Conservation (phyloP, 2,113 vertebrate species). For the Myotis lucifugus region DNA sequence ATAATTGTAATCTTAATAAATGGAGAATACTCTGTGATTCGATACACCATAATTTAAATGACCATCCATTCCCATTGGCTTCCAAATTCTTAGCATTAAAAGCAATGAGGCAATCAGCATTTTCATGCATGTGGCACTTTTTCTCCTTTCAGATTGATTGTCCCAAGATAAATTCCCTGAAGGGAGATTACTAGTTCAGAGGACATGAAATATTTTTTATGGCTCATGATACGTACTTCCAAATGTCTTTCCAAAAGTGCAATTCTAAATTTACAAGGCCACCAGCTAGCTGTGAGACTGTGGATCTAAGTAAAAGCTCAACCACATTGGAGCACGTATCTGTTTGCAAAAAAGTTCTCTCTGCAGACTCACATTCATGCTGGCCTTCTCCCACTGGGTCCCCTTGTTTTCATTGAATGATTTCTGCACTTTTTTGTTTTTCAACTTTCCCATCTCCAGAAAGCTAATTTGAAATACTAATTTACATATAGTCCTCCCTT, state of each 20-base stretch:
- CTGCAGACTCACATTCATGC: not conserved
- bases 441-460: not conserved
- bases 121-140: not conserved
- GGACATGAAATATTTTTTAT: not conserved
- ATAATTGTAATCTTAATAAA: not conserved
- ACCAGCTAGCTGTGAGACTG: not conserved
- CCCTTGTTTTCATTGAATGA: not conserved
- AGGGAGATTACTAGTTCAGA: conserved; percentile 44
- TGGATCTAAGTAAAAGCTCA: not conserved
- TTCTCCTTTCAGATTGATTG: not conserved
- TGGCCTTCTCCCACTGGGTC: not conserved
- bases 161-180: conserved; percentile 44
- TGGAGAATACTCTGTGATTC: not conserved
- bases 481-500: not conserved
- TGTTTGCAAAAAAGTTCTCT: not conserved
- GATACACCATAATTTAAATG: not conserved
- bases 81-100: not conserved
- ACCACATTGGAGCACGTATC: not conserved
- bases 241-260: conserved; percentile 47
- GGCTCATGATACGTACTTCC: conserved; percentile 21
- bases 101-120: not conserved
- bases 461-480: conserved; percentile 31
- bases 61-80: not conserved
- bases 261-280: conserved; percentile 27
- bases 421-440: not conserved